phyloP scores from a whole-genome alignment of 1,140 invertebrate species.

The Battus philenor region DNA sequence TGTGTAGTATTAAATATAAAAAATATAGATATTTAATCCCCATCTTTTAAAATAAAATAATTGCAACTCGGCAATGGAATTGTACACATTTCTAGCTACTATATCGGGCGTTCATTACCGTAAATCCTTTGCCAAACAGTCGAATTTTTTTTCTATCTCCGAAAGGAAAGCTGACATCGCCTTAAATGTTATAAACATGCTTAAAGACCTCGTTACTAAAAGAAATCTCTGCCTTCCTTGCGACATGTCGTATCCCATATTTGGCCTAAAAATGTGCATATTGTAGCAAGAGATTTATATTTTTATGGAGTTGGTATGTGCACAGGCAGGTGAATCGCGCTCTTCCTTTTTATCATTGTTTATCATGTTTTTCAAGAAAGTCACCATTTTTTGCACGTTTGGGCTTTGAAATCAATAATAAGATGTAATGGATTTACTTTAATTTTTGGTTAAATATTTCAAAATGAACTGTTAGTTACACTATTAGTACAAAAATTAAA shows the following conservation, averaged over 20 bases:
- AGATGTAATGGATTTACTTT: too few relatives aligned
- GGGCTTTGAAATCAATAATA: too few relatives aligned
- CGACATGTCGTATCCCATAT: slow-evolving; percentile 47
- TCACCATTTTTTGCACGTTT: slow-evolving; percentile 24
- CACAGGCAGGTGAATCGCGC: slow-evolving; percentile 32
- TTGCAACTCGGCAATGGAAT: too few relatives aligned
- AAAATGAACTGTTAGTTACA: too few relatives aligned
- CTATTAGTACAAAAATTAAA: too few relatives aligned
- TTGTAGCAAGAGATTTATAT: slow-evolving; percentile 33
- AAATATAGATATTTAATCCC: too few relatives aligned
- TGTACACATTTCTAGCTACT: slow-evolving; percentile 3
- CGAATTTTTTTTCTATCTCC: slow-evolving; percentile 46
- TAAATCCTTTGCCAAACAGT: slow-evolving; percentile 5
- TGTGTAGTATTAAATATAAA: too few relatives aligned
- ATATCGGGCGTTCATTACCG: slow-evolving; percentile 10
- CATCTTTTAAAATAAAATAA: too few relatives aligned
- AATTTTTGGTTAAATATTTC: too few relatives aligned
- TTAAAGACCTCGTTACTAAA: slow-evolving; percentile 42
- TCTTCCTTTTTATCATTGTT: slow-evolving; percentile 19
- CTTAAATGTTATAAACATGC: slow-evolving; percentile 37
- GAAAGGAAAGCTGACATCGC: slow-evolving; percentile 60
- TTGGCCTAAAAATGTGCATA: slow-evolving; percentile 50
- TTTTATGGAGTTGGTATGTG: slow-evolving; percentile 41
- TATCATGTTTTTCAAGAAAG: slow-evolving; percentile 26
- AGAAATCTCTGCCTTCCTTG: slow-evolving; percentile 61